Evolutionary conservation across 1,140 invertebrate genomes (phyloP).

Genomic region (Dufourea novaeangliae): DNA sequence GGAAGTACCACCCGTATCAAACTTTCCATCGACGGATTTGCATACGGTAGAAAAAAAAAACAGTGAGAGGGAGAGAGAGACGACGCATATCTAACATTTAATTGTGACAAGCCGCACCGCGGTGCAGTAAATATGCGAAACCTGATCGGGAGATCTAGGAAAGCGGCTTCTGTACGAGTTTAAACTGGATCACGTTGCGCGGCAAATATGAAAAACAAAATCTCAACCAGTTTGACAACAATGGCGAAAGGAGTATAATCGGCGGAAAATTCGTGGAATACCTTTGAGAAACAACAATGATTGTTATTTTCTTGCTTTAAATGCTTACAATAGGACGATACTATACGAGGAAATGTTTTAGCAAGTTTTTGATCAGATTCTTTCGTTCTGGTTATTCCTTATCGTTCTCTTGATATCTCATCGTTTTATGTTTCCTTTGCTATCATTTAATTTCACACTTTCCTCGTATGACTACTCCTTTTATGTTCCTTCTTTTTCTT

Average conservation of each 20-base stretch:
- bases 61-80: no score
- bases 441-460: not conserved
- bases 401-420: not conserved
- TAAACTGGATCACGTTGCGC: not conserved
- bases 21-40: conserved; percentile 33
- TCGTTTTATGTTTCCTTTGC: not conserved
- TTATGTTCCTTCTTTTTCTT: not conserved
- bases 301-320: not conserved
- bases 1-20: not conserved
- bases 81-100: not conserved
- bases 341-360: not conserved
- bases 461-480: not conserved
- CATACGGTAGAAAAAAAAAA: not conserved
- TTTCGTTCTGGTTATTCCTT: not conserved
- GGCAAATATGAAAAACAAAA: conserved; percentile 27
- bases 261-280: not conserved
- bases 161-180: conserved; percentile 5
- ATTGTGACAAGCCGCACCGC: not conserved
- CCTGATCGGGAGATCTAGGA: conserved; percentile 22
- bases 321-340: no score
- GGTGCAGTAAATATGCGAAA: conserved; percentile 10
- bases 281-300: not conserved
- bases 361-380: not conserved
- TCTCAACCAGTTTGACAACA: conserved; percentile 8
- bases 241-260: not conserved